Evolutionary conservation across 2,888 invertebrate genomes (phyloP), one percentile per base, ranked within the genome.

Genomic region (Cartodere bifasciata): DNA sequence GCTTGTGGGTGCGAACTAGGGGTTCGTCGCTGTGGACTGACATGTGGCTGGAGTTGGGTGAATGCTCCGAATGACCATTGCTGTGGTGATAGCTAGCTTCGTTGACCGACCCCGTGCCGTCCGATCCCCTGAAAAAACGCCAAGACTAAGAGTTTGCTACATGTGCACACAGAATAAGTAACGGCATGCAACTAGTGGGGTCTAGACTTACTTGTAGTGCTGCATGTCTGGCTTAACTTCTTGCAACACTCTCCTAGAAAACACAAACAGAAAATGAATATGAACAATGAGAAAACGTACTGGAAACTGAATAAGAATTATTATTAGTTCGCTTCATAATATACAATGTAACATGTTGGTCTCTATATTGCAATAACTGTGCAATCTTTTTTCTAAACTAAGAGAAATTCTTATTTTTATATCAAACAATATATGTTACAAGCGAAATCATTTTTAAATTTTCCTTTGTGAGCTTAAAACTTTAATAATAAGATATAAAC

Each of bases 31-130:
- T 64, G 43, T 65, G 64, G 36, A 63, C 60, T 28, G 64, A 64
- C 55, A 64, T 59, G 43, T 58, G 62, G 47, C 63, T 63, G 23
- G 72, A 71, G 52, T 70, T 69, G 44, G 72, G 64, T 38, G 72
- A 72, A 58, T 71, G 71, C 51, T 72, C 72, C 43, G 71, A 67
- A 55, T 73, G 73, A 40, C 74, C 73, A 62, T 74, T 75, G 56
- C 71, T 69, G 46, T 72, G 69, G 55, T 61, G 62, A 42, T 58
- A 58, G 29, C 49, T 43, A 35, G 48, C 48, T 40, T 55, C 56
- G 37, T 50, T 53, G 37, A 55, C 45, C 40, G 47, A 41, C 41
- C 48, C 49, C 5, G 52, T 48, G 32, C 50, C 50, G 35, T 55
- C 55, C 20, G 55, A 46, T 29, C 49, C 52, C 43, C 53, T 54